Evolutionary conservation across 37 sponge, comb jelly and placozoan genomes (phyloP).

Genomic region (Geodia barretti): DNA sequence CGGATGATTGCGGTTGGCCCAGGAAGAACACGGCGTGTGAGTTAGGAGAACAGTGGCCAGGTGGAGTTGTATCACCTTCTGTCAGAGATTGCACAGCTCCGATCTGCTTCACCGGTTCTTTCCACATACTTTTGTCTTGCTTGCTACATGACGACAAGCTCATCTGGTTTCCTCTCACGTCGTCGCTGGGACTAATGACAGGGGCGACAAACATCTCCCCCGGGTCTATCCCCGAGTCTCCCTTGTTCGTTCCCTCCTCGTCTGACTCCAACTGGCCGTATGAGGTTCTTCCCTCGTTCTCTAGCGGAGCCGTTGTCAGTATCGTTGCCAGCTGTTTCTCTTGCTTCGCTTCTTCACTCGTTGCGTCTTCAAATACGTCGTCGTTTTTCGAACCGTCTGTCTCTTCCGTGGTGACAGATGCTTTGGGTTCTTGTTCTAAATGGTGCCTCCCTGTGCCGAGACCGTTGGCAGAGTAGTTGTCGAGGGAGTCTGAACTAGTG

Average conservation of each 20-base stretch:
- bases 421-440: neutral
- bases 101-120: slow-evolving; percentile 13
- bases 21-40: neutral
- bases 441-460: neutral
- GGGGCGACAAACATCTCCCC: slow-evolving; percentile 16
- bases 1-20: neutral
- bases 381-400: neutral
- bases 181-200: neutral
- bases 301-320: neutral
- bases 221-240: slow-evolving; percentile 59
- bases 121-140: neutral
- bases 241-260: slow-evolving; percentile 10
- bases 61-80: neutral
- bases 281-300: neutral
- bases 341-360: neutral
- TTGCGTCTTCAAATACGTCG: neutral
- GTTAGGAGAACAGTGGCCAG: neutral
- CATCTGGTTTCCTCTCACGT: neutral
- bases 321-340: neutral
- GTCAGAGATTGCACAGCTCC: neutral
- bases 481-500: neutral
- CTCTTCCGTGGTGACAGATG: neutral
- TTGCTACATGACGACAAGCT: neutral
- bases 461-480: neutral
- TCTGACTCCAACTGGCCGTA: neutral